These are phyloP conservation scores for Tapera naevia DNA, from an alignment of 2,797 vertebrate genomes.

Conservation along the genomic window DNA sequence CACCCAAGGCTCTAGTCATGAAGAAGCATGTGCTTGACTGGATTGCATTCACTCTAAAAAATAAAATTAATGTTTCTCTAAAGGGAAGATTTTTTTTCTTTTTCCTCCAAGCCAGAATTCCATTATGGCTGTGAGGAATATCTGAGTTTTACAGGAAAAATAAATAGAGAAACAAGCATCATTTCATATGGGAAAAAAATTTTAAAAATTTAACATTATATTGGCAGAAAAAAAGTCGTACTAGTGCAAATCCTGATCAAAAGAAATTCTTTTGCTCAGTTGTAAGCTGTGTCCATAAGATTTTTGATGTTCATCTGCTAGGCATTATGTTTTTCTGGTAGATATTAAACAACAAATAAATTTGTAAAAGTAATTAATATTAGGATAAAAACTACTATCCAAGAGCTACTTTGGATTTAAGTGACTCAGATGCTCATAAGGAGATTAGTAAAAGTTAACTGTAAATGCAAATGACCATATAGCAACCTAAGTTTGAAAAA, in stretches of 20 bases:
- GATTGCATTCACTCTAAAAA: not conserved
- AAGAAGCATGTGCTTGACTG: conserved; percentile 25
- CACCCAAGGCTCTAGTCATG: not conserved
- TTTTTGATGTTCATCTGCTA: not conserved
- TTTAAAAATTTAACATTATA: not conserved
- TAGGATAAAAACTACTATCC: not conserved
- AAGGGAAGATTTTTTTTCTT: not conserved
- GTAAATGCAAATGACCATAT: not conserved
- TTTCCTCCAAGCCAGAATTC: not conserved
- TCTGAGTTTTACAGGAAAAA: not conserved
- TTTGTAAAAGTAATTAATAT: not conserved
- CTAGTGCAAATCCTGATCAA: not conserved
- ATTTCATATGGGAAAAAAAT: not conserved
- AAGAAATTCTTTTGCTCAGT: not conserved
- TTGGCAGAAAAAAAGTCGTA: not conserved
- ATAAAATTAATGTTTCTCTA: not conserved
- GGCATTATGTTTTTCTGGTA: not conserved
- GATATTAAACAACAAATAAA: not conserved
- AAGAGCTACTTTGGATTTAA: not conserved
- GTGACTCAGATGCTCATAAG: not conserved
- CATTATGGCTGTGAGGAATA: not conserved
- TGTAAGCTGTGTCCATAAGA: not conserved
- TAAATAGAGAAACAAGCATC: not conserved
- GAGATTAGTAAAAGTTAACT: not conserved
- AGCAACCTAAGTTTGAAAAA: not conserved